These are phyloP conservation scores for Dioctria linearis DNA, from an alignment of 2,888 invertebrate genomes.

Conservation along the genomic window DNA sequence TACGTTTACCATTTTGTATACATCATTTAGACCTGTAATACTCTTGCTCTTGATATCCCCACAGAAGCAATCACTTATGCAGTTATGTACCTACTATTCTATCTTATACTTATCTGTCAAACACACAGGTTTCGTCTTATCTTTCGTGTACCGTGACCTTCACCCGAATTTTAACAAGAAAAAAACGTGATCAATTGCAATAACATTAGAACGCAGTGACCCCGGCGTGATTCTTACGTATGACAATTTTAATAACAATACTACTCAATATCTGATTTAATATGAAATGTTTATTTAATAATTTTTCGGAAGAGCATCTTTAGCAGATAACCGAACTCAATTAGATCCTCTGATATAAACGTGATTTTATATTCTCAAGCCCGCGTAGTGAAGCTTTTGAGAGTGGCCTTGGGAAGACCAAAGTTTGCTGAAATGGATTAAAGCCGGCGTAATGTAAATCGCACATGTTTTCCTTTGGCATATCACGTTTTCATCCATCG, in stretches of 20 bases:
- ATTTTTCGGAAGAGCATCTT: constrained; percentile 23
- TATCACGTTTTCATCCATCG: constrained; percentile 6
- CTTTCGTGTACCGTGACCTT: constrained; percentile 26
- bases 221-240: neutral
- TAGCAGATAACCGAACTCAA: neutral
- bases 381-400: neutral
- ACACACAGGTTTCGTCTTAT: constrained; percentile 24
- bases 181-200: constrained; percentile 25
- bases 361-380: neutral
- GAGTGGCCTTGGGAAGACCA: neutral
- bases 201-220: neutral
- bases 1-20: neutral
- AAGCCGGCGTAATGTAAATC: constrained; percentile 7
- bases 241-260: neutral
- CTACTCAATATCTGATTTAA: neutral
- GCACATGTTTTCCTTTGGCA: constrained; percentile 26
- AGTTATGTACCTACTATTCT: constrained; percentile 6
- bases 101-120: constrained; percentile 26
- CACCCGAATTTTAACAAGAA: constrained; percentile 35
- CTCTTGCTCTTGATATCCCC: neutral
- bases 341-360: neutral
- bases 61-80: constrained; percentile 14
- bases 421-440: constrained; percentile 28
- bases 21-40: neutral
- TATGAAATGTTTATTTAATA: constrained; percentile 17